These are phyloP conservation scores for Eudyptes chrysolophus DNA, from an alignment of 2,113 vertebrate genomes.

Conservation along the genomic window DNA sequence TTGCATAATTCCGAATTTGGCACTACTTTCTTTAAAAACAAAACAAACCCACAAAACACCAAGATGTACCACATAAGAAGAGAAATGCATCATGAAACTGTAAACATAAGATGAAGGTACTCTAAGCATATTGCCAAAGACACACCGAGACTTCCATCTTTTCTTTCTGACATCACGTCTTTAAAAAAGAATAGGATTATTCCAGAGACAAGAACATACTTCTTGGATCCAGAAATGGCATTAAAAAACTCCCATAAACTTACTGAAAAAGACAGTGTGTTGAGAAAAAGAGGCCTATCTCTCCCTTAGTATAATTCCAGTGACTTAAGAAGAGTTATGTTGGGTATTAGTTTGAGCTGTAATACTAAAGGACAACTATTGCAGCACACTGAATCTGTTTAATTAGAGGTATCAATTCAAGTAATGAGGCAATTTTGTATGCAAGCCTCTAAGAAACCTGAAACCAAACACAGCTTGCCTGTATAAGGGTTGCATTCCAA, in stretches of 20 bases:
- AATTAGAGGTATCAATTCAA: neutral
- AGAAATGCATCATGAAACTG: neutral
- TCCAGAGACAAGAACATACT: neutral
- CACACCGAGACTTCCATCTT: neutral
- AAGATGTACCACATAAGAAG: neutral
- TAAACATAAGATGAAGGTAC: neutral
- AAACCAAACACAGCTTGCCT: slow-evolving; percentile 15
- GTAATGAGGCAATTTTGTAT: neutral
- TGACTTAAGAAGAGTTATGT: neutral
- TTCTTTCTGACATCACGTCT: neutral
- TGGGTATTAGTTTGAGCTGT: neutral
- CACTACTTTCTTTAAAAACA: neutral
- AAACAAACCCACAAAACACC: neutral
- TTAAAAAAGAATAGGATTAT: neutral
- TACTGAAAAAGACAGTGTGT: neutral
- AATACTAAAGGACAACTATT: neutral
- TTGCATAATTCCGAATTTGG: neutral
- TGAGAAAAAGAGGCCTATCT: neutral
- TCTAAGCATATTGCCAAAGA: neutral
- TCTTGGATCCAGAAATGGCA: neutral
- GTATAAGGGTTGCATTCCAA: slow-evolving; percentile 22
- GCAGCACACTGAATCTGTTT: neutral
- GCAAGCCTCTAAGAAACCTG: neutral
- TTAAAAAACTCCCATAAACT: neutral
- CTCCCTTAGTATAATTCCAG: neutral